Conservation (phyloP, 2,113 vertebrate genomes). For the Caloenas nicobarica region DNA sequence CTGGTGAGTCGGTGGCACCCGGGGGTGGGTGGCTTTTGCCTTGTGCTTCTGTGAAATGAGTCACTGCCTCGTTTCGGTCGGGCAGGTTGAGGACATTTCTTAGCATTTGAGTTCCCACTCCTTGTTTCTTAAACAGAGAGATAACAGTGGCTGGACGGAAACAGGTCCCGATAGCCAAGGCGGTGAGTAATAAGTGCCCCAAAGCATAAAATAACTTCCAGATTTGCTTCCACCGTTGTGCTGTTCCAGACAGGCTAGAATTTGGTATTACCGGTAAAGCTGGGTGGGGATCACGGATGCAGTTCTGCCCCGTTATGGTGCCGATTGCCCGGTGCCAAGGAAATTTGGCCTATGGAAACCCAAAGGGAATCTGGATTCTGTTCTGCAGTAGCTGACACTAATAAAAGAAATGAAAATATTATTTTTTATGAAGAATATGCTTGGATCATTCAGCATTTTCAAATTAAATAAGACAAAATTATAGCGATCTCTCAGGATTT, state of each 20-base stretch:
- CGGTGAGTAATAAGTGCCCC: background rate
- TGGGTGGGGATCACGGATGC: background rate
- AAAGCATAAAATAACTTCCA: background rate
- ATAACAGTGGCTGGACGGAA: background rate
- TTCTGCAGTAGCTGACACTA: background rate
- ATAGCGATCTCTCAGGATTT: background rate
- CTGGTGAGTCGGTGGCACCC: background rate
- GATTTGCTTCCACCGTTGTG: background rate
- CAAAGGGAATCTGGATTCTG: background rate
- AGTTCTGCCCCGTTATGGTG: background rate
- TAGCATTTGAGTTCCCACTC: background rate
- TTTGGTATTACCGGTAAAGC: background rate
- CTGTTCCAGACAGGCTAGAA: background rate
- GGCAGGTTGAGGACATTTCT: background rate
- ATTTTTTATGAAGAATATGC: background rate
- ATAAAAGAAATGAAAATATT: background rate
- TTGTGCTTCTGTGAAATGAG: background rate
- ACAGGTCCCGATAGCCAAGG: background rate
- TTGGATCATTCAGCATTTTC: background rate
- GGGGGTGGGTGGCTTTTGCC: background rate
- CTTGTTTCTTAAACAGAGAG: background rate
- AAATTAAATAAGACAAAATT: background rate
- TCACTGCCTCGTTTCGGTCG: background rate
- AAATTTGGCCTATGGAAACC: background rate
- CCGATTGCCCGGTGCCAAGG: background rate